Evolutionary conservation across 2,797 vertebrate genomes (phyloP).

Genomic region (Lateolabrax maculatus): DNA sequence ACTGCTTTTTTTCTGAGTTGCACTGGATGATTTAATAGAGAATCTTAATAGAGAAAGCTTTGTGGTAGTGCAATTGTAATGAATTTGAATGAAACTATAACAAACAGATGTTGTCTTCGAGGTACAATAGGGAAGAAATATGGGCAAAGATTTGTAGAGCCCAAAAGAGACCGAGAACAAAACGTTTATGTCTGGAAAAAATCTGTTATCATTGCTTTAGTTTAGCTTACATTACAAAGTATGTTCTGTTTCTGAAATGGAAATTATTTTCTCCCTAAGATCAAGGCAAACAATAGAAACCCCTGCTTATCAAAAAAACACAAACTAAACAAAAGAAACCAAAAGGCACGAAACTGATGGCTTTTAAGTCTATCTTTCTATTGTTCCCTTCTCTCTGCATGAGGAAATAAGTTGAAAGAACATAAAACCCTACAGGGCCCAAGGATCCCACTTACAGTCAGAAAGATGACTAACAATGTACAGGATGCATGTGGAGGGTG

Average conservation of each 20-base stretch:
- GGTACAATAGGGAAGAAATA: neutral
- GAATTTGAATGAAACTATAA: neutral
- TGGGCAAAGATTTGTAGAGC: conserved; percentile 7
- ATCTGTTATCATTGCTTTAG: conserved; percentile 8
- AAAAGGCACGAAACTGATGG: conserved; percentile 18
- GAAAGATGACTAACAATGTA: neutral
- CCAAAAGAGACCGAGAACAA: conserved; percentile 2
- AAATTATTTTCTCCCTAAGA: conserved; percentile 22
- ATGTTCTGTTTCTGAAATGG: conserved; percentile 21
- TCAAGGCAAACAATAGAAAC: conserved; percentile 38
- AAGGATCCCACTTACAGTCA: neutral
- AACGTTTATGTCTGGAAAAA: neutral
- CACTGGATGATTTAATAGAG: conserved; percentile 6
- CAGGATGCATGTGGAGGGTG: conserved; percentile 40
- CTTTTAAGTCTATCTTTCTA: conserved; percentile 21
- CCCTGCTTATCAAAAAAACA: conserved; percentile 1
- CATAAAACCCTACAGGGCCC: conserved; percentile 21
- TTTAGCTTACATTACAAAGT: conserved; percentile 19
- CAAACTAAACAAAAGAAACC: no score
- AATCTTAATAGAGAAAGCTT: neutral
- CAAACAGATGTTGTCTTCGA: conserved; percentile 16
- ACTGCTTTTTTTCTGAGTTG: conserved; percentile 1
- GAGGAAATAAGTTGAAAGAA: conserved; percentile 29
- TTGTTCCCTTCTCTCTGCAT: conserved; percentile 28
- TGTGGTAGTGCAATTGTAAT: neutral